Conservation (phyloP, 2,113 vertebrate genomes). For the Tympanuchus pallidicinctus region DNA sequence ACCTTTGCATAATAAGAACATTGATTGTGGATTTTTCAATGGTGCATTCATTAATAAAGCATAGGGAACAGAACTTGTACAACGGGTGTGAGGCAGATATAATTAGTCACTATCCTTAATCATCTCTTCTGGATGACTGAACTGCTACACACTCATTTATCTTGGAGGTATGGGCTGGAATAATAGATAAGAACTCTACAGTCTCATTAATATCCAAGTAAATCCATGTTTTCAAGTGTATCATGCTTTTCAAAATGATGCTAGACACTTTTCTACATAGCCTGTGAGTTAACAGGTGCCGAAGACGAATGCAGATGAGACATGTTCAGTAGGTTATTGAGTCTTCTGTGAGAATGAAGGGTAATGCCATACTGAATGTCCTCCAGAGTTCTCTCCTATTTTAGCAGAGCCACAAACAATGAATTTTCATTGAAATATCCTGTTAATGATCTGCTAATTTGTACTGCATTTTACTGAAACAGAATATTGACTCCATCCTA, state of each 20-base stretch:
- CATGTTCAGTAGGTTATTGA: not conserved
- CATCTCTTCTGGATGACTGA: not conserved
- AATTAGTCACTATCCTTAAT: slow-evolving; percentile 23
- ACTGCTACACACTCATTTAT: not conserved
- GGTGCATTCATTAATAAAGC: slow-evolving; percentile 28
- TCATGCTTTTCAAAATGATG: not conserved
- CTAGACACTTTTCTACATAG: not conserved
- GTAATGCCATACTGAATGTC: not conserved
- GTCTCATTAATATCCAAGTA: not conserved
- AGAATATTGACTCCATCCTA: not conserved
- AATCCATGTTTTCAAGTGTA: not conserved
- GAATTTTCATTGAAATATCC: not conserved
- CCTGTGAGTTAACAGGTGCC: not conserved
- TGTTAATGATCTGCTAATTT: not conserved
- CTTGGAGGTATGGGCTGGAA: not conserved
- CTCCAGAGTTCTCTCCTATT: not conserved
- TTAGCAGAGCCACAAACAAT: not conserved
- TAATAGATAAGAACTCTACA: not conserved
- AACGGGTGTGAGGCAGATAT: not conserved
- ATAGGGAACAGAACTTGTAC: not conserved
- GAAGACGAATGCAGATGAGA: not conserved
- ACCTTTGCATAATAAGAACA: slow-evolving; percentile 60
- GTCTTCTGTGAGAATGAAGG: not conserved
- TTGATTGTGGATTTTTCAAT: slow-evolving; percentile 3
- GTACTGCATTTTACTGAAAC: not conserved